Base-by-base conservation (phyloP, 2,888 invertebrate species). In the Busseola fusca region DNA sequence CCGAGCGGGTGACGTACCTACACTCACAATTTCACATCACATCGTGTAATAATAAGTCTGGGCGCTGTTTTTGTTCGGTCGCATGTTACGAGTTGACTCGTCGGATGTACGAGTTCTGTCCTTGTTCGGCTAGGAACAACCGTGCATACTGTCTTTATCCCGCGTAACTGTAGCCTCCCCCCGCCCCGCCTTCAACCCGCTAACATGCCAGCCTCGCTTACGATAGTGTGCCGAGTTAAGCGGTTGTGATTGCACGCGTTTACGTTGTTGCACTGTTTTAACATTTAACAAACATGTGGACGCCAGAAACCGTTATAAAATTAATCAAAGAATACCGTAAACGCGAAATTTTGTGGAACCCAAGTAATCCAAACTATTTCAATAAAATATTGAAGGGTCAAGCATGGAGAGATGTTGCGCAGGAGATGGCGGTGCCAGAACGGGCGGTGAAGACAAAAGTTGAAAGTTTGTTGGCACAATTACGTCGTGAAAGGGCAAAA, bases 401-500 rank as follows among this genome's bases (percentile, higher is more conserved):
- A 0, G 59, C 59, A 0, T 59, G 42, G 59, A 59, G 1, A 34
- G 60, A 45, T 3, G 60, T 60, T 42, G 30, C 42, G 14, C 30
- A 25, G 18, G 30, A 25, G n/a, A 66, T 66, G 59, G 9, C 14
- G 30, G 6, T 60, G 14, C 12, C 66, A 45, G 42, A 12, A 42
- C 1, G 1, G 16, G 14, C 1, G 1, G n/a, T 66, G n/a, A 59
- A 45, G n/a, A 1, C 42, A 3, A 66, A 66, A 9, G 30, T 66
- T 9, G 66, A 66, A 12, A 30, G 18, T 14, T n/a, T 66, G 9
- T 27, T n/a, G 16, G n/a, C 66, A 14, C 42, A 66, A 14, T 18
- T 66, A 34, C 65, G 42, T 12, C 59, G n/a, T 59, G 58, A 65
- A 65, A 65, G 30, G n/a, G 7, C 18, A 0, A 65, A 30, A 59